phyloP scores from a whole-genome alignment of 1,140 invertebrate genomes.

The Eupristina koningsbergeri region DNA sequence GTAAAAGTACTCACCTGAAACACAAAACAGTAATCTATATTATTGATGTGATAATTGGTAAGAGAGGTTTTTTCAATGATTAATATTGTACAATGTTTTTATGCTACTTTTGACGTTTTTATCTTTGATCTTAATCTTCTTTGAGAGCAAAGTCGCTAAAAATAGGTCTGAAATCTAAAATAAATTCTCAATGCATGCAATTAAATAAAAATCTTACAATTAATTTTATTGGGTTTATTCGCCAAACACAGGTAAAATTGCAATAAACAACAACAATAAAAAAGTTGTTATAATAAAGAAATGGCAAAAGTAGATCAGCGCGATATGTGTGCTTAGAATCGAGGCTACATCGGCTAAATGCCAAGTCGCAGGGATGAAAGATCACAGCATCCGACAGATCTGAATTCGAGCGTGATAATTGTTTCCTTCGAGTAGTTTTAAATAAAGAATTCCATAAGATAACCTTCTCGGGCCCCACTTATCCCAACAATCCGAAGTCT shows the following conservation, averaged over 20 bases:
- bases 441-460: not conserved
- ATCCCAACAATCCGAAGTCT: not conserved
- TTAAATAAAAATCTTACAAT: too few relatives aligned
- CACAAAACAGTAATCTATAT: not conserved
- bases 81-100: too few relatives aligned
- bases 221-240: too few relatives aligned
- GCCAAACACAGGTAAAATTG: not conserved
- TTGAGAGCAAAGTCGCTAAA: too few relatives aligned
- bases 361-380: not conserved
- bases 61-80: not conserved
- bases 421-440: not conserved
- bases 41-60: not conserved
- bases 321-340: too few relatives aligned
- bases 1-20: slow-evolving; percentile 40
- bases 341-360: not conserved
- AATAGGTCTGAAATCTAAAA: too few relatives aligned
- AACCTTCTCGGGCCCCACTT: not conserved
- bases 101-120: too few relatives aligned
- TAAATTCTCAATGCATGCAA: too few relatives aligned
- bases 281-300: not conserved
- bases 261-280: not conserved
- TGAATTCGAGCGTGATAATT: slow-evolving; percentile 2
- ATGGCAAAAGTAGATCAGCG: not conserved
- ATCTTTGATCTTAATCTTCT: too few relatives aligned
- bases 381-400: not conserved